phyloP scores from a whole-genome alignment of 1,140 invertebrate genomes.

The Hylaeus anthracinus region DNA sequence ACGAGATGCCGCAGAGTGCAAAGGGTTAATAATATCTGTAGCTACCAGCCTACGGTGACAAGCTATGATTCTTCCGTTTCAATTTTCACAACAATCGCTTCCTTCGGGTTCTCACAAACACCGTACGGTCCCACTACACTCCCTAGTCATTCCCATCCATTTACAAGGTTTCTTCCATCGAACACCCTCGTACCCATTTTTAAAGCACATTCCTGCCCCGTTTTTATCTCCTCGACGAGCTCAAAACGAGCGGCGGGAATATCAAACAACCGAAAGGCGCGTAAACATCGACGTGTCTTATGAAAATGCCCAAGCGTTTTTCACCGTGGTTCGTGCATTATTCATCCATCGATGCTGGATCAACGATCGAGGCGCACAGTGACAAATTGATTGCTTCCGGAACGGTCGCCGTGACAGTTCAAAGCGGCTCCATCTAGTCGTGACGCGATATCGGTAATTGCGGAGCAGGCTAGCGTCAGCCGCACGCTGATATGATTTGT shows the following conservation, averaged over 20 bases:
- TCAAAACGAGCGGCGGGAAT: neutral
- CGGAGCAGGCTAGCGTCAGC: conserved; percentile 40
- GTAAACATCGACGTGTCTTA: neutral
- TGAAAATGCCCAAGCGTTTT: conserved; percentile 32
- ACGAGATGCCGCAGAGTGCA: no score
- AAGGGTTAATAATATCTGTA: no score
- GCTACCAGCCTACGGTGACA: no score
- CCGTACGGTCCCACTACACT: no score
- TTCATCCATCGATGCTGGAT: conserved; percentile 31
- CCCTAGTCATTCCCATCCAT: no score
- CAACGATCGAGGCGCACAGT: conserved; percentile 31
- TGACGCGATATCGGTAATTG: conserved; percentile 53
- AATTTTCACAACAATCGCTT: no score
- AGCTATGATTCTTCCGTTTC: no score
- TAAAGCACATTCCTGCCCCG: neutral
- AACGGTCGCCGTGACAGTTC: conserved; percentile 38
- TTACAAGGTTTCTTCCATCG: neutral
- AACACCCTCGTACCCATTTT: neutral
- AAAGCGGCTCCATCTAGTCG: conserved; percentile 49
- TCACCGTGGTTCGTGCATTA: conserved; percentile 26
- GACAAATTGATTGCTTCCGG: conserved; percentile 53
- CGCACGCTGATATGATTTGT: conserved; percentile 45
- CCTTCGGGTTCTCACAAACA: no score
- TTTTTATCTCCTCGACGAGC: neutral
- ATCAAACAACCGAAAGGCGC: neutral